These are phyloP conservation scores for Solea solea DNA, from an alignment of 2,113 vertebrate genomes.

Conservation along the genomic window DNA sequence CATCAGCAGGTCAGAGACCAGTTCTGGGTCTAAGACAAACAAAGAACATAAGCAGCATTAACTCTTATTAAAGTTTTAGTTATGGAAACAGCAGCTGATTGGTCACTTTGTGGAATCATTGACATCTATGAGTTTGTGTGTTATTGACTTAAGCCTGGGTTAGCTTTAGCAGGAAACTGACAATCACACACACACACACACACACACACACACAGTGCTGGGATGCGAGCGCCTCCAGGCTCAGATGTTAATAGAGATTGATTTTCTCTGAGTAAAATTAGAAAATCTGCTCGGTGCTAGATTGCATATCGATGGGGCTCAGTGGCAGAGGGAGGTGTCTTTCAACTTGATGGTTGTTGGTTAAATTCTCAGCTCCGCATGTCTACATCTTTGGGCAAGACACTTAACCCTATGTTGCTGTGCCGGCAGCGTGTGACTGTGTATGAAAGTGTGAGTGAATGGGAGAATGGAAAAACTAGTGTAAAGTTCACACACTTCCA, in stretches of 20 bases:
- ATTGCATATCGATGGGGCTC: conserved; percentile 1
- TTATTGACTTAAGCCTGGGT: background rate
- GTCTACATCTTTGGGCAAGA: too few species aligned
- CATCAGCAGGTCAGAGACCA: conserved; percentile 11
- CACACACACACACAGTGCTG: conserved; percentile 4
- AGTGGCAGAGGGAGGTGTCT: too few species aligned
- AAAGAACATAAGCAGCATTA: background rate
- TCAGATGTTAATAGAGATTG: conserved; percentile 63
- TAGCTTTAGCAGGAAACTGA: background rate
- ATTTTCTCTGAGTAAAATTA: conserved; percentile 52
- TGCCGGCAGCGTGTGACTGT: too few species aligned
- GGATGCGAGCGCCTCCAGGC: conserved; percentile 40
- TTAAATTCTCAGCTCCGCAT: too few species aligned
- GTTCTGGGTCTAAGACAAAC: background rate
- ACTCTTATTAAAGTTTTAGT: too few species aligned
- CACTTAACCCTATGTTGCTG: too few species aligned
- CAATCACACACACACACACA: conserved; percentile 2
- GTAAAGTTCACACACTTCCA: too few species aligned
- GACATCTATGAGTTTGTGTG: background rate
- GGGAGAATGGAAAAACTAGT: too few species aligned
- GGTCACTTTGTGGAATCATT: conserved; percentile 10
- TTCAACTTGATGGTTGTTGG: too few species aligned
- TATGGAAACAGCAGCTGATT: conserved; percentile 35
- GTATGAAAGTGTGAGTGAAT: too few species aligned
- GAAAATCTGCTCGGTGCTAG: conserved; percentile 39